Evolutionary conservation across 2,113 vertebrate genomes (phyloP).

Genomic region (Percopsis transmontana): DNA sequence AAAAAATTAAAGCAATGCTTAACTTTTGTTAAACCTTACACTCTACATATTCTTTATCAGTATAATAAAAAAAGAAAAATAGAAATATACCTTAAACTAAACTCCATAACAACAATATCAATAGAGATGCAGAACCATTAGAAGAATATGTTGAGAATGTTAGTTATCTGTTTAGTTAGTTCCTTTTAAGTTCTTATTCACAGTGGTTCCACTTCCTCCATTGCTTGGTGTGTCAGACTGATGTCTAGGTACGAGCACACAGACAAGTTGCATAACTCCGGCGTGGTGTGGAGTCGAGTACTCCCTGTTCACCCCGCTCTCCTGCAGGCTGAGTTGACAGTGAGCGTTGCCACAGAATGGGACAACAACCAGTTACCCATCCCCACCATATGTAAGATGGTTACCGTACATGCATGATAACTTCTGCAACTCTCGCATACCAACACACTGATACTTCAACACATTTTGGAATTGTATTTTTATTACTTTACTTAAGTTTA

Average conservation of each 20-base stretch:
- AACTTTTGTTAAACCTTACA: too few relatives aligned
- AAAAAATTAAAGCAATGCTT: too few relatives aligned
- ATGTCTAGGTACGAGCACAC: slow-evolving; percentile 47
- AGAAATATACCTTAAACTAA: too few relatives aligned
- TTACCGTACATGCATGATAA: background rate
- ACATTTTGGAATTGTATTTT: too few relatives aligned
- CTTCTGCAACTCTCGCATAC: background rate
- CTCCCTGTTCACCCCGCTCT: slow-evolving; percentile 50
- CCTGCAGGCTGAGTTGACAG: slow-evolving; percentile 55
- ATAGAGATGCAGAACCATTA: too few relatives aligned
- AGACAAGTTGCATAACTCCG: slow-evolving; percentile 38
- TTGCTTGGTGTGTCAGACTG: slow-evolving; percentile 50
- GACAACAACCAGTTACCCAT: slow-evolving; percentile 43
- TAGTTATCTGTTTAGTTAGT: too few relatives aligned
- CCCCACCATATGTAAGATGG: slow-evolving; percentile 53
- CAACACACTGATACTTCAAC: background rate
- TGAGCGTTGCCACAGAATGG: slow-evolving; percentile 55
- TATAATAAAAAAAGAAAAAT: too few relatives aligned
- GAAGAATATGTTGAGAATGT: too few relatives aligned
- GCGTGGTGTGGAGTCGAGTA: slow-evolving; percentile 60
- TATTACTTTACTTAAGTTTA: background rate
- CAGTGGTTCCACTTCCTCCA: background rate
- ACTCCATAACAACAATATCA: too few relatives aligned
- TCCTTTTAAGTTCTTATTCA: background rate
- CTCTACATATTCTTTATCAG: too few relatives aligned